A percentile compares a stretch with the other conserved stretches of the same genome.
phyloP scores from a whole-genome alignment of 2,888 invertebrate species.

The Tetrapedia diversipes region DNA sequence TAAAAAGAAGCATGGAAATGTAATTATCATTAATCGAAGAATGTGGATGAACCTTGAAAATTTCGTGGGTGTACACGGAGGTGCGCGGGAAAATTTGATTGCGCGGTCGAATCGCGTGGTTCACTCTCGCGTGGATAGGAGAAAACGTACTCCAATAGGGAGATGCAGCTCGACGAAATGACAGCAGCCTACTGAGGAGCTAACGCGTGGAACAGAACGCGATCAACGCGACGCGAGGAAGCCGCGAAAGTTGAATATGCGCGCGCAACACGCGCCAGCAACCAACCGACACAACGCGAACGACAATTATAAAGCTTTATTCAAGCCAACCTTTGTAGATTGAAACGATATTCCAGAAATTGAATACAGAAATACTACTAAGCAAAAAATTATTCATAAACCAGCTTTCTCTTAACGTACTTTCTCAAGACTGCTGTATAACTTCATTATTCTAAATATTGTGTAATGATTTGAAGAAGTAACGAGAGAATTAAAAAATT shows the following conservation, averaged over 20 bases:
- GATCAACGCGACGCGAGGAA: conserved; percentile 43
- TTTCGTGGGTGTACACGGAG: not conserved
- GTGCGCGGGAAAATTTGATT: conserved; percentile 32
- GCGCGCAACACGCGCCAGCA: conserved; percentile 63
- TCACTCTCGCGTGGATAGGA: conserved; percentile 48
- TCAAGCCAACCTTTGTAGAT: not conserved
- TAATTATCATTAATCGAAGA: not conserved
- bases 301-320: conserved; percentile 21
- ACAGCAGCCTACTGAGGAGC: conserved; percentile 68
- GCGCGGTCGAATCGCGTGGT: conserved; percentile 42
- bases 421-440: too few species aligned
- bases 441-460: too few species aligned
- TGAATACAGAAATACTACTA: too few species aligned
- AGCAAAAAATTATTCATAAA: too few species aligned
- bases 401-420: too few species aligned
- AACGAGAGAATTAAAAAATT: too few species aligned
- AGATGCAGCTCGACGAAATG: conserved; percentile 66
- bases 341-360: too few species aligned
- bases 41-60: not conserved
- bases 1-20: not conserved
- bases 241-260: conserved; percentile 69
- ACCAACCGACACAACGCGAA: not conserved
- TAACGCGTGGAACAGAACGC: conserved; percentile 46
- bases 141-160: conserved; percentile 39
- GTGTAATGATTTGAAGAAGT: too few species aligned